Evolutionary conservation across 2,113 vertebrate species (phyloP).

Genomic region (Ranitomeya variabilis): DNA sequence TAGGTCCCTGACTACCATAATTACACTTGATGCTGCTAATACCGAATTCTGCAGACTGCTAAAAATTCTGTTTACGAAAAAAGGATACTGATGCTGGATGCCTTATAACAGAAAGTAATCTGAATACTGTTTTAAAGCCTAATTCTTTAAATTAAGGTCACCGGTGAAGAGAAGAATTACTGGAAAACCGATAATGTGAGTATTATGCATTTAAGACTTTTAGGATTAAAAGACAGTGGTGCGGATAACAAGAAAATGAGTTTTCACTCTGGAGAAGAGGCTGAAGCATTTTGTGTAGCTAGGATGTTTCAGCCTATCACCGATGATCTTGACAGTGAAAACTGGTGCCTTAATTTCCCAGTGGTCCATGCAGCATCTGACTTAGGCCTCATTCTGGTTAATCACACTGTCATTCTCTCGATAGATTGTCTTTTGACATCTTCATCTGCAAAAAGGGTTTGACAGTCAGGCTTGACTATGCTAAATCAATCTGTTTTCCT

Average conservation of each 20-base stretch:
- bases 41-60: neutral
- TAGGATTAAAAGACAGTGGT: conserved; percentile 75
- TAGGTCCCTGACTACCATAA: conserved; percentile 13
- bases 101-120: conserved; percentile 60
- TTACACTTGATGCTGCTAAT: conserved; percentile 30
- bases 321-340: conserved; percentile 74
- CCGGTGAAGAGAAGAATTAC: conserved; percentile 65
- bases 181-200: conserved; percentile 63
- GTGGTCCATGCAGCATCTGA: conserved; percentile 72
- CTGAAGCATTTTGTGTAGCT: conserved; percentile 73
- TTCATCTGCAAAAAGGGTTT: conserved; percentile 73
- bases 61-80: neutral
- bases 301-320: conserved; percentile 75
- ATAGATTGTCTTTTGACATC: conserved; percentile 79
- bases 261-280: conserved; percentile 69
- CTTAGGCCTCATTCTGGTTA: conserved; percentile 78
- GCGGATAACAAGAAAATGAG: conserved; percentile 74
- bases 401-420: conserved; percentile 79
- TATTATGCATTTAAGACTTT: conserved; percentile 73
- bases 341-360: conserved; percentile 83
- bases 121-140: conserved; percentile 64
- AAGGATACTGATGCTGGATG: conserved; percentile 9
- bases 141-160: conserved; percentile 69
- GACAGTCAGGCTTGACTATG: conserved; percentile 59
- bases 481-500: conserved; percentile 62